Base-by-base conservation (phyloP, 2,888 invertebrate species). In the Orthosia gothica region DNA sequence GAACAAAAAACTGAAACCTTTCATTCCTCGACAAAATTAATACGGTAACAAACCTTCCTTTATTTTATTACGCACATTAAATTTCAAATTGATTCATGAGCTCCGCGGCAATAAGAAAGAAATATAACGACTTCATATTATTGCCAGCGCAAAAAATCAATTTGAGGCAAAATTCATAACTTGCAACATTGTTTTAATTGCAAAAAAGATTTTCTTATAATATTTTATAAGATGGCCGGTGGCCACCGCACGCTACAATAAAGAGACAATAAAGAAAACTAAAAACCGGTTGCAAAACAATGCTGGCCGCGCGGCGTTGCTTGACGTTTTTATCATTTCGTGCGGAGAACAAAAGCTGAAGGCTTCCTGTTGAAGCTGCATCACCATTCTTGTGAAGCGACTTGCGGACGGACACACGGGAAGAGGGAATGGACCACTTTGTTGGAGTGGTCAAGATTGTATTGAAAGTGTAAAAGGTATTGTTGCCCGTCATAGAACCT, bases 261-360 rank as follows among this genome's bases (percentile, higher is more conserved):
- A 92, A 92, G 92, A 90, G 92, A 92, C 91, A 91, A 91, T 91
- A 90, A 91, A 91, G 90, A 87, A 91, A 91, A 88, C 87, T 90
- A 90, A 92, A 90, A 92, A 94, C 93, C 92, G 93, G 94, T 95
- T 91, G 91, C 90, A 92, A 94, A 92, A 96, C 96, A 96, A 96
- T 96, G 95, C 93, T 90, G 90, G 92, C 89, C 89, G 93, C 91
- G 89, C 92, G 92, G 94, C 87, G 88, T 85, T 93, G 92, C 94
- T 93, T 96, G 96, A 96, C 95, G 96, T 96, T 96, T 96, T 96
- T 96, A 96, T 96, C 96, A 96, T 95, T 95, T 93, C 92, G 87
- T 92, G 91, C 89, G 86, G 92, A 95, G 95, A 96, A 96, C 96
- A 96, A 96, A 96, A 95, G 96, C 92, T 92, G 92, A 92, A 92